Conservation (phyloP, 2,797 vertebrate species). For the Eremophila alpestris region DNA sequence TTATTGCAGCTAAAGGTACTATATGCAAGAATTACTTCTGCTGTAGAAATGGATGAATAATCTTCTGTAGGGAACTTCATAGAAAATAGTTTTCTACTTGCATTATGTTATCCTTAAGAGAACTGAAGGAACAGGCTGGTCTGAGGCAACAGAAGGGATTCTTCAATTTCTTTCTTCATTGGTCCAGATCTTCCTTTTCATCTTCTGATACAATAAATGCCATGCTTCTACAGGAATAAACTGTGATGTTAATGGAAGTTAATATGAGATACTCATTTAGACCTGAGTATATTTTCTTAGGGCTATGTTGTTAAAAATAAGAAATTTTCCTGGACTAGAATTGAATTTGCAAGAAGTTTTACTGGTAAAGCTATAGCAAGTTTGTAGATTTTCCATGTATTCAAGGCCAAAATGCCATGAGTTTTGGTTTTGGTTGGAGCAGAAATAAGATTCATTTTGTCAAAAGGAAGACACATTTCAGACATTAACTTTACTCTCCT, state of each 20-base stretch:
- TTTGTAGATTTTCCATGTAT: background rate
- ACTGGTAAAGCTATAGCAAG: background rate
- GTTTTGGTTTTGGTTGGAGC: background rate
- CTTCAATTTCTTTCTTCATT: background rate
- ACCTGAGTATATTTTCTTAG: background rate
- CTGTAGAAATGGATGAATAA: background rate
- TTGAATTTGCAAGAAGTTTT: background rate
- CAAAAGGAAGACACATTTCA: background rate
- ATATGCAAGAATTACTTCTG: background rate
- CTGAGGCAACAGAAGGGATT: background rate
- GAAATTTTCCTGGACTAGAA: background rate
- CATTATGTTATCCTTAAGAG: background rate
- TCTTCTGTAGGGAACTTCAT: background rate
- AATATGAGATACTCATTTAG: background rate
- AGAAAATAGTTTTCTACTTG: background rate
- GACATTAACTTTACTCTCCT: background rate
- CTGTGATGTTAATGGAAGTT: background rate
- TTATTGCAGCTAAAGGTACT: background rate
- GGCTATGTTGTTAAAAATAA: background rate
- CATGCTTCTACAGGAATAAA: background rate
- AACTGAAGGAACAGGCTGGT: background rate
- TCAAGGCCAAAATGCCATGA: background rate
- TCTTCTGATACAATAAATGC: background rate
- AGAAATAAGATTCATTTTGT: background rate
- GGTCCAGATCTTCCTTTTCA: background rate